These are phyloP conservation scores for Patella depressa DNA, from an alignment of 2,888 invertebrate genomes.

Conservation along the genomic window DNA sequence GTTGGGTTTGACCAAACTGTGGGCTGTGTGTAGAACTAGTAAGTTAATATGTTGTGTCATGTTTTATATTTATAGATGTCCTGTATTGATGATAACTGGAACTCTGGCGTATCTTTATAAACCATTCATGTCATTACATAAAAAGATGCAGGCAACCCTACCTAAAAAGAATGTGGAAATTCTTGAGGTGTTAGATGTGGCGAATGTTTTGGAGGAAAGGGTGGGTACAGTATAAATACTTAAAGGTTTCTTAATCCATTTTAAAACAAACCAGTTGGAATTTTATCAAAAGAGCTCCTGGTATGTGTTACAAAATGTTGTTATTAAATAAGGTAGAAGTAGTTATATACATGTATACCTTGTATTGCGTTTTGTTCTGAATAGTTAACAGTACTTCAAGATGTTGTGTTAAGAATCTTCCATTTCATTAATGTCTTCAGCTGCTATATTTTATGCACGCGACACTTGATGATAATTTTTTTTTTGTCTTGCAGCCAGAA, in stretches of 20 bases:
- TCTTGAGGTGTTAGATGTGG: conserved; percentile 86
- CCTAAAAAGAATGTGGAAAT: conserved; percentile 88
- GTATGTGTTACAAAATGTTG: no score
- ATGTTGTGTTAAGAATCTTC: no score
- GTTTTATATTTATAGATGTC: conserved; percentile 51
- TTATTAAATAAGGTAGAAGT: no score
- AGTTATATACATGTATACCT: no score
- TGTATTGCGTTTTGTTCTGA: no score
- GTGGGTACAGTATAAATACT: conserved; percentile 74
- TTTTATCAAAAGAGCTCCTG: not conserved
- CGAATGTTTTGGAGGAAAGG: conserved; percentile 89
- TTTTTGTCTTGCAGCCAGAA: conserved; percentile 79
- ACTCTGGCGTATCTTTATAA: conserved; percentile 77
- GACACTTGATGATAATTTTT: not conserved
- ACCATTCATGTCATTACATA: conserved; percentile 77
- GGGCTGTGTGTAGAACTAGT: no score
- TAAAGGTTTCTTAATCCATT: not conserved
- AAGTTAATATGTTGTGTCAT: not conserved
- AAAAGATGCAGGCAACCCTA: conserved; percentile 57
- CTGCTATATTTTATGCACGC: no score
- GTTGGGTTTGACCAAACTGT: no score
- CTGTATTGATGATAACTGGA: conserved; percentile 81
- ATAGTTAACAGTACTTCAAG: no score
- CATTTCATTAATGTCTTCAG: no score
- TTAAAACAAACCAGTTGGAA: not conserved